Base-by-base conservation (phyloP, 2,113 vertebrate species). In the Lucifuga dentata region DNA sequence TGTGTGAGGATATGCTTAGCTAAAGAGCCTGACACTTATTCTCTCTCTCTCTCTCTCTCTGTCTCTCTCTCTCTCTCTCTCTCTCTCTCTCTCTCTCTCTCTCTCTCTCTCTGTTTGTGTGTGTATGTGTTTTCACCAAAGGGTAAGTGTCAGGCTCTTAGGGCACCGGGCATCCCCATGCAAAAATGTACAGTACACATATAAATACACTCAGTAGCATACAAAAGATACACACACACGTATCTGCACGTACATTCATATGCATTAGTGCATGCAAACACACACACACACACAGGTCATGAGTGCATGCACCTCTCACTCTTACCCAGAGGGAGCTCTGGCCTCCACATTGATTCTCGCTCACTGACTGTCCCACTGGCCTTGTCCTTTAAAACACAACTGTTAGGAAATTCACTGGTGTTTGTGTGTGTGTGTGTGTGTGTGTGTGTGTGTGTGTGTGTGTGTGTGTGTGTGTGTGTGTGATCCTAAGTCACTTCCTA, bases 301-400 rank as follows among this genome's bases (percentile, higher is more conserved):
- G 8, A 44, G 16, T 36, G 36, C 29, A 58, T 73, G 78, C 56
- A 44, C 63, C 58, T 65, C 50, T 71, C 46, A 43, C 39, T 69
- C 71, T 70, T 59, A 50, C 8, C 41, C 68, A 46, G 61, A 5
- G 70, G 59, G 80, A 74, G 76, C 63, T 73, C 35, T 55, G 3
- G 51, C 62, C 75, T 60, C 48, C 81, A 80, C 87, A 89, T 87
- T 84, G 87, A 89, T 88, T 90, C 88, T 79, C 3, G 71, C 86
- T 90, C 84, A 79, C 78, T 88, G 82, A 52, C 80, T 67, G 76
- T 88, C 88, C 84, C 88, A 75, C 73, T 38, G 88, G 88, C 66
- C 86, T 68, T 90, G 88, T 90, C 85, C 89, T 89, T 90, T 86
- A 86, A 84, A 88, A 78, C 84, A 78, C 23, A 23, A 41, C 60